A percentile compares a stretch with the other conserved stretches of the same genome.
phyloP scores from a whole-genome alignment of 1,140 invertebrate species.

The Sipha flava region DNA sequence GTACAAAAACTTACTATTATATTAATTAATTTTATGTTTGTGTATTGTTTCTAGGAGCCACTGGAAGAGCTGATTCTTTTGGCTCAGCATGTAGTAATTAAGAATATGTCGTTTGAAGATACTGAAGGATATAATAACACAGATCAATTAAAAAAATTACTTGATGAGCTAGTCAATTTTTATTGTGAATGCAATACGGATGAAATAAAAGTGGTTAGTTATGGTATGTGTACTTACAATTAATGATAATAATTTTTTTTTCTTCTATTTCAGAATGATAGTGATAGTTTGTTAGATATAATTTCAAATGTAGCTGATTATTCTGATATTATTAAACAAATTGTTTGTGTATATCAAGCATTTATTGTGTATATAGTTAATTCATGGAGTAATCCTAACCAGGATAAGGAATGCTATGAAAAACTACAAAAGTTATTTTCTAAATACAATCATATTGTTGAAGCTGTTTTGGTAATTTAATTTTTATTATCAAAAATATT shows the following conservation, averaged over 20 bases:
- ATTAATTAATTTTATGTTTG: background rate
- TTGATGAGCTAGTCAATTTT: background rate
- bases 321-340: background rate
- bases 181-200: slow-evolving; percentile 15
- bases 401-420: background rate
- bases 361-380: slow-evolving; percentile 8
- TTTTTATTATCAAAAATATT: background rate
- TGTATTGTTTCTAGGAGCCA: background rate
- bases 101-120: background rate
- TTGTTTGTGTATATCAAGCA: slow-evolving; percentile 7
- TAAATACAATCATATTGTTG: slow-evolving; percentile 11
- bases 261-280: background rate
- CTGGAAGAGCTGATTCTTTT: background rate
- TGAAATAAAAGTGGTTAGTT: slow-evolving; percentile 22
- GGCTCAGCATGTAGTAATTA: background rate
- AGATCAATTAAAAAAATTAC: background rate
- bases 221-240: background rate
- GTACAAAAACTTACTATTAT: no score
- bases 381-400: background rate
- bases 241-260: background rate
- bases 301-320: background rate
- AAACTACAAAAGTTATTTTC: slow-evolving; percentile 22
- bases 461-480: background rate
- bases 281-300: background rate
- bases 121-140: background rate